Conservation (phyloP, 2,888 invertebrate species). For the Eristalis pertinax region DNA sequence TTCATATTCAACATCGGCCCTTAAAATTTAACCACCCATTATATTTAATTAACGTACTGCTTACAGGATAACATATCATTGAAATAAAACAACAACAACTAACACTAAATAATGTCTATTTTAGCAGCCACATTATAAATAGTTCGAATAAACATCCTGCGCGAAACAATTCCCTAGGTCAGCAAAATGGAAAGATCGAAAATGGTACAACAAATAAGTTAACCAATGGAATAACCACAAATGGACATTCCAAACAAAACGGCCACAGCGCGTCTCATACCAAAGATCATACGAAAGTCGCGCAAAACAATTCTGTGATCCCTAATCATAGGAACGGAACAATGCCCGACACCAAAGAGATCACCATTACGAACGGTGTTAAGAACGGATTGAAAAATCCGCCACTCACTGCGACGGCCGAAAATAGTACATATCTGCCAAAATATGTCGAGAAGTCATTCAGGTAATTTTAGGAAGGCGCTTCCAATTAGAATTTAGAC, state of each 20-base stretch:
- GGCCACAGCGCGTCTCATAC: constrained; percentile 47
- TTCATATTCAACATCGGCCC: no score
- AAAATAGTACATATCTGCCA: constrained; percentile 78
- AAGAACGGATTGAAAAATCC: constrained; percentile 53
- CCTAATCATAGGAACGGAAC: constrained; percentile 51
- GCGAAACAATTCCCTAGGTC: constrained; percentile 41
- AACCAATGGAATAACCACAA: constrained; percentile 59
- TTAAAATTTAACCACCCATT: no score
- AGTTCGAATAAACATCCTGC: constrained; percentile 47
- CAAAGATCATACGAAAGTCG: constrained; percentile 46
- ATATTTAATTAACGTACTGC: not conserved
- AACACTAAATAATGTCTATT: constrained; percentile 55
- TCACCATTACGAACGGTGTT: constrained; percentile 39
- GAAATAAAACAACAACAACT: constrained; percentile 17
- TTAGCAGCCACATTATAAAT: constrained; percentile 70
- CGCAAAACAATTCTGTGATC: constrained; percentile 55
- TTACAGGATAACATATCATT: constrained; percentile 11
- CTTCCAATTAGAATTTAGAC: constrained; percentile 49
- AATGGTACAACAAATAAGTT: constrained; percentile 44
- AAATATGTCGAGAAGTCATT: constrained; percentile 82
- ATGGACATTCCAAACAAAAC: constrained; percentile 70
- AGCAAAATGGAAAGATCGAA: constrained; percentile 29
- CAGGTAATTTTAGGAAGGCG: constrained; percentile 79
- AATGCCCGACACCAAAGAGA: constrained; percentile 36
- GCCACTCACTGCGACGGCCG: constrained; percentile 42